Conservation (phyloP, 2,888 invertebrate genomes). For the Nudaria mundana region DNA sequence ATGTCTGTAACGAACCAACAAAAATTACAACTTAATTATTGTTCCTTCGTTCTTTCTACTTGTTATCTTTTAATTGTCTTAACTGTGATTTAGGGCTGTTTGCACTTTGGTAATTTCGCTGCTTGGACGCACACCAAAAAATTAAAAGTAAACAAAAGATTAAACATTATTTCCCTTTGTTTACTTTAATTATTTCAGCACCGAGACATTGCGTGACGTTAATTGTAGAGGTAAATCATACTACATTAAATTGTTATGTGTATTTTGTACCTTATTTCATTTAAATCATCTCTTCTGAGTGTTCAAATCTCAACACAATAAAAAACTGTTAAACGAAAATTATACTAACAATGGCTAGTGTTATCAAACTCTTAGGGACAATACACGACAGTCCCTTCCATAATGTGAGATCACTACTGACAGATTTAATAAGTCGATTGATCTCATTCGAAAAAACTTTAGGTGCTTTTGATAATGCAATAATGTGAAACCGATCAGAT, state of each 20-base stretch:
- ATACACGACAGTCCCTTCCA: no score
- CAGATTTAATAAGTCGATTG: no score
- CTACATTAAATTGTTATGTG: not conserved
- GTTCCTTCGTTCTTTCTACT: constrained; percentile 41
- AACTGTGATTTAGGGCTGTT: constrained; percentile 56
- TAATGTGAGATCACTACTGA: no score
- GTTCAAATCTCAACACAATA: no score
- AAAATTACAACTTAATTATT: constrained; percentile 60
- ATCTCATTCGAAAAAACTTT: no score
- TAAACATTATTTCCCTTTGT: not conserved
- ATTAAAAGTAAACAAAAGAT: not conserved
- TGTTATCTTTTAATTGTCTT: constrained; percentile 59
- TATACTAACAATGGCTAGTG: no score
- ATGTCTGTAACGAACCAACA: constrained; percentile 51
- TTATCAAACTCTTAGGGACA: no score
- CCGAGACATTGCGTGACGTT: not conserved
- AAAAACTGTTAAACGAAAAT: no score
- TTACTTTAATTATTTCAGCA: not conserved
- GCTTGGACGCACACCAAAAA: constrained; percentile 26
- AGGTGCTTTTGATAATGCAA: no score
- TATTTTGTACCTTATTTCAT: not conserved
- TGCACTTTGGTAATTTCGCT: constrained; percentile 35
- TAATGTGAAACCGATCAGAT: no score
- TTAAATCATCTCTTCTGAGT: no score
- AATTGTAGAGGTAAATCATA: not conserved